Evolutionary conservation across 2,797 vertebrate genomes (phyloP).

Genomic region (Adelosebastes latens): DNA sequence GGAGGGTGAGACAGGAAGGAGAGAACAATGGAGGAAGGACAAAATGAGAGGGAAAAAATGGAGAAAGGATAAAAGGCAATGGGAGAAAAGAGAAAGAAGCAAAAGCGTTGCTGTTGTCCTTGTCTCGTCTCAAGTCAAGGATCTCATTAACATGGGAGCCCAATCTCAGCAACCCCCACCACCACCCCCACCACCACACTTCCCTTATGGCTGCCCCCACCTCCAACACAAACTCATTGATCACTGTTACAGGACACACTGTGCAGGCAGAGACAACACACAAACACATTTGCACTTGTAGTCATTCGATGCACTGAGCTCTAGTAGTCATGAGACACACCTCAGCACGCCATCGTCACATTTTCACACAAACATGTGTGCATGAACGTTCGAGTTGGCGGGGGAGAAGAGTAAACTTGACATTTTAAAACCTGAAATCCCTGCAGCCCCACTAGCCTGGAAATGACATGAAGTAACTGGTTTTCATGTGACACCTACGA

Average conservation of each 20-base stretch:
- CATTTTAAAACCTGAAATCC: not conserved
- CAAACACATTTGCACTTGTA: conserved; percentile 20
- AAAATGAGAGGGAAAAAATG: conserved; percentile 24
- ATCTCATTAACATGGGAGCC: conserved; percentile 83
- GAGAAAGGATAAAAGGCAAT: conserved; percentile 35
- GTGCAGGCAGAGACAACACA: conserved; percentile 15
- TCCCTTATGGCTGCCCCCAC: conserved; percentile 45
- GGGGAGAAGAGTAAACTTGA: not conserved
- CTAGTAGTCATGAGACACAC: not conserved
- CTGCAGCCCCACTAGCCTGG: not conserved
- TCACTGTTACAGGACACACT: conserved; percentile 57
- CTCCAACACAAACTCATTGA: conserved; percentile 65
- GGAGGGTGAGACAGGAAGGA: conserved; percentile 46
- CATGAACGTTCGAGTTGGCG: not conserved
- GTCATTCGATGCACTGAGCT: conserved; percentile 2
- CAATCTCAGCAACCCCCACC: conserved; percentile 55
- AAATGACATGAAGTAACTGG: not conserved
- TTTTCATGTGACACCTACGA: conserved; percentile 5
- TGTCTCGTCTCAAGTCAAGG: conserved; percentile 79
- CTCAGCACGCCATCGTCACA: not conserved
- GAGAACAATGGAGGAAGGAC: conserved; percentile 55
- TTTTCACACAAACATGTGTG: not conserved
- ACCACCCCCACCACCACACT: conserved; percentile 9
- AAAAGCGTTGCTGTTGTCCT: conserved; percentile 71
- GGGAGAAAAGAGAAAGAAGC: conserved; percentile 37